These are phyloP conservation scores for Meteorus colon DNA, from an alignment of 2,888 invertebrate species.

Conservation along the genomic window DNA sequence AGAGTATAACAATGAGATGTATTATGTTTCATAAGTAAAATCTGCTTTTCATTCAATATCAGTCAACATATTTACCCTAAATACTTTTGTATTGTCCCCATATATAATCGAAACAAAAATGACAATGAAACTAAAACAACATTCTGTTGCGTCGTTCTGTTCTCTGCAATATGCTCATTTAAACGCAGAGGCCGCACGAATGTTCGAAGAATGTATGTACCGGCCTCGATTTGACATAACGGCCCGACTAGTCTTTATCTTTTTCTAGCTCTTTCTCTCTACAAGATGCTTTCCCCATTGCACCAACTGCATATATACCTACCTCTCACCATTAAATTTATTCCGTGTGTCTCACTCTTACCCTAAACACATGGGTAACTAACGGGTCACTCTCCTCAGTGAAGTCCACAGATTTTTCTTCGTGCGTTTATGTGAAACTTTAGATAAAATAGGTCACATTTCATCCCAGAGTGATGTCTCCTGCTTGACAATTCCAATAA, in stretches of 20 bases:
- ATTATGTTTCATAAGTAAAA: not conserved
- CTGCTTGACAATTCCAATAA: too few species aligned
- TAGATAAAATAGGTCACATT: not conserved
- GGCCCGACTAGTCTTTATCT: conserved; percentile 51
- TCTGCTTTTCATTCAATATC: conserved; percentile 8
- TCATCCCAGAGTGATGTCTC: too few species aligned
- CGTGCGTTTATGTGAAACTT: not conserved
- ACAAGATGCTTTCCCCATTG: conserved; percentile 20
- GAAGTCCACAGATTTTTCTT: not conserved
- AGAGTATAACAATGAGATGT: too few species aligned
- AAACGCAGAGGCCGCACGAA: conserved; percentile 42
- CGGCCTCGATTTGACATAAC: conserved; percentile 62
- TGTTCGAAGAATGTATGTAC: conserved; percentile 51
- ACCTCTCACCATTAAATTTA: conserved; percentile 15
- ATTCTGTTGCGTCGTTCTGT: conserved; percentile 1
- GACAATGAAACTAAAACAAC: not conserved
- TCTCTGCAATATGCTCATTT: conserved; percentile 10
- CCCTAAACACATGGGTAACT: conserved; percentile 22
- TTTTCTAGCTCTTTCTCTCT: conserved; percentile 46
- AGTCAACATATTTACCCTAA: not conserved
- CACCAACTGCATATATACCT: conserved; percentile 41
- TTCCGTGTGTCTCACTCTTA: not conserved
- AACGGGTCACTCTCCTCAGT: conserved; percentile 34
- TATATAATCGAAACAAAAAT: not conserved
- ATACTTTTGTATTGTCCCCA: not conserved